Percentiles rank a stretch among this genome's conserved stretches.
Evolutionary conservation across 1,140 invertebrate genomes (phyloP).

Genomic region (Drosophila tristis): DNA sequence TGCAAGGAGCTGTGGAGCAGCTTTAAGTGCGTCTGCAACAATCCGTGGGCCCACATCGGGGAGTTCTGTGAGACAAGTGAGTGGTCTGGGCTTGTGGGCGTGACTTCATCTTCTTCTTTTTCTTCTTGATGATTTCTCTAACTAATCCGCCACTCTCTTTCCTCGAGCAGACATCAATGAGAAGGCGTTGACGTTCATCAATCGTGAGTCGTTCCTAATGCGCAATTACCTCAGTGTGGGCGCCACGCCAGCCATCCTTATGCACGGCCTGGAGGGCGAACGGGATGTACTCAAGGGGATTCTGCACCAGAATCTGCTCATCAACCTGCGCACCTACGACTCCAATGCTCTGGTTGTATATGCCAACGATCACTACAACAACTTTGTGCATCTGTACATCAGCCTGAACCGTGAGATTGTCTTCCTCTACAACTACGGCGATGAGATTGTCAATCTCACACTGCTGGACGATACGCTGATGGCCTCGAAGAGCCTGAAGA

Average conservation of each 20-base stretch:
- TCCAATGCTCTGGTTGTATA: slow-evolving; percentile 93
- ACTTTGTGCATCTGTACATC: slow-evolving; percentile 96
- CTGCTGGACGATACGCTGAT: slow-evolving; percentile 89
- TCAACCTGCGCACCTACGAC: slow-evolving; percentile 95
- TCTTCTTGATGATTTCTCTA: not conserved
- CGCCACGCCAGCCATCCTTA: slow-evolving; percentile 57
- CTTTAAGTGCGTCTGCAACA: slow-evolving; percentile 95
- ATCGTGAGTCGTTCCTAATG: slow-evolving; percentile 90
- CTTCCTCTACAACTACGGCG: slow-evolving; percentile 93
- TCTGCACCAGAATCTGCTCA: slow-evolving; percentile 90
- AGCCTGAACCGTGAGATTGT: slow-evolving; percentile 90
- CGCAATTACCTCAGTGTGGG: slow-evolving; percentile 88
- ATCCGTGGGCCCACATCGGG: slow-evolving; percentile 95
- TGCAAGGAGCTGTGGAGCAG: slow-evolving; percentile 97
- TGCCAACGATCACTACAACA: slow-evolving; percentile 96
- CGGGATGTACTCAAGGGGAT: slow-evolving; percentile 89
- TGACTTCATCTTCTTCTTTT: not conserved
- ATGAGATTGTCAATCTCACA: slow-evolving; percentile 91
- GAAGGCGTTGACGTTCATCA: slow-evolving; percentile 95
- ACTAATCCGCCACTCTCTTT: not conserved
- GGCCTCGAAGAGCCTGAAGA: slow-evolving; percentile 88
- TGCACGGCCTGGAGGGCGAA: slow-evolving; percentile 87
- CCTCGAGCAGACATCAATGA: slow-evolving; percentile 91
- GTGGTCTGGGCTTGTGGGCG: slow-evolving; percentile 44
- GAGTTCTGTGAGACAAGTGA: slow-evolving; percentile 95